These are phyloP conservation scores for Cephus sareptanus DNA, from an alignment of 2,888 invertebrate genomes.

Conservation along the genomic window DNA sequence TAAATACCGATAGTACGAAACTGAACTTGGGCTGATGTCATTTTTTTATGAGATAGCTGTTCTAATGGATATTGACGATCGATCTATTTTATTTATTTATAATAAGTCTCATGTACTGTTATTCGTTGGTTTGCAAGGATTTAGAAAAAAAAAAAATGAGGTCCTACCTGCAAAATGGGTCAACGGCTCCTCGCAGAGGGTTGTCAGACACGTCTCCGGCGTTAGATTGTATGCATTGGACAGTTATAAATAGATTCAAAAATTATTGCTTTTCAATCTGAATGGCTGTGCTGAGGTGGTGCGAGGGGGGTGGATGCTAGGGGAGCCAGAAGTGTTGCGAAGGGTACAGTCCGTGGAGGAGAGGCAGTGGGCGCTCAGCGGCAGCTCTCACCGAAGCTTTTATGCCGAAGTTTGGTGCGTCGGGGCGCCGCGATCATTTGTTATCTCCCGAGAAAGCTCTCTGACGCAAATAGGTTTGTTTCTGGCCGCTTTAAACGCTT, in stretches of 20 bases:
- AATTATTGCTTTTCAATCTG: conserved; percentile 58
- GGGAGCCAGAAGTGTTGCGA: neutral
- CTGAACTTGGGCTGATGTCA: neutral
- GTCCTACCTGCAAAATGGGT: conserved; percentile 6
- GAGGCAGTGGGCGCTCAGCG: neutral
- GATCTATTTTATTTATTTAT: neutral
- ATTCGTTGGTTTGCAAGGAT: neutral
- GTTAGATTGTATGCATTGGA: conserved; percentile 24
- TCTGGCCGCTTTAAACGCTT: conserved; percentile 54
- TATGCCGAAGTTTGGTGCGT: conserved; percentile 34
- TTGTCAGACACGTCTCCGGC: neutral
- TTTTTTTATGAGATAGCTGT: neutral
- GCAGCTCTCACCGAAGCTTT: conserved; percentile 34
- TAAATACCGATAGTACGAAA: neutral
- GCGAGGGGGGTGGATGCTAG: conserved; percentile 19
- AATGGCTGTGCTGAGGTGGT: conserved; percentile 33
- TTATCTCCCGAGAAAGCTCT: conserved; percentile 54
- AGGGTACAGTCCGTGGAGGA: neutral
- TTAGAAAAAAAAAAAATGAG: neutral
- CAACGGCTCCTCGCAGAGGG: neutral
- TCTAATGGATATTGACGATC: neutral
- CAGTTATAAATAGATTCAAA: conserved; percentile 57
- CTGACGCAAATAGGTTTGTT: conserved; percentile 58
- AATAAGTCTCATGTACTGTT: neutral
- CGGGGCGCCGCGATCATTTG: conserved; percentile 47